A percentile compares a stretch with the other conserved stretches of the same genome.
Conservation (phyloP, 1,140 invertebrate species). For the Drosophila mojavensis region DNA sequence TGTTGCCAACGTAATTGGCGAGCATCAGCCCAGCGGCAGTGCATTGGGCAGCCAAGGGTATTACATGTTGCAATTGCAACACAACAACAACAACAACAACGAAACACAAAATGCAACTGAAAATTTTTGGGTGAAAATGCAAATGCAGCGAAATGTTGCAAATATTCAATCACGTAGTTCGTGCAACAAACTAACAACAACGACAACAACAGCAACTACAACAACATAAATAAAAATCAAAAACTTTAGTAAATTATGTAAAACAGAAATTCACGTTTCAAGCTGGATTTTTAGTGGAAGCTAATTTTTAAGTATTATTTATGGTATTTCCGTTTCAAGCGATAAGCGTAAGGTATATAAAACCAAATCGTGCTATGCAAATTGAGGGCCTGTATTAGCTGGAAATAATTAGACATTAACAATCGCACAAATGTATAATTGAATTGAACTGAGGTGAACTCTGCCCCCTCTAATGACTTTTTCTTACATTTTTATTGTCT, state of each 20-base stretch:
- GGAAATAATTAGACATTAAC: conserved; percentile 38
- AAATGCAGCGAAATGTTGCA: conserved; percentile 73
- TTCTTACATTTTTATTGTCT: conserved; percentile 9
- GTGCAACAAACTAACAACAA: conserved; percentile 63
- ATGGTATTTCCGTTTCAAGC: conserved; percentile 54
- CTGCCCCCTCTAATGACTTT: neutral
- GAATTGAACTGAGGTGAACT: conserved; percentile 27
- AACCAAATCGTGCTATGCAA: conserved; percentile 45
- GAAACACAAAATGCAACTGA: conserved; percentile 29
- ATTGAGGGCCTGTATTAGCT: conserved; percentile 23
- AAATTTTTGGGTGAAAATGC: conserved; percentile 53
- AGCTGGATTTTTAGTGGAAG: conserved; percentile 31
- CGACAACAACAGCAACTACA: neutral
- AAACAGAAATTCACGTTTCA: conserved; percentile 52
- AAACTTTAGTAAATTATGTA: conserved; percentile 81
- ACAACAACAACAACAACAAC: neutral
- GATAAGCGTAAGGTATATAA: conserved; percentile 13
- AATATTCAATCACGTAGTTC: conserved; percentile 81
- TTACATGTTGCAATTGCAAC: conserved; percentile 57
- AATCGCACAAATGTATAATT: conserved; percentile 34
- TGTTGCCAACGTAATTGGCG: conserved; percentile 69
- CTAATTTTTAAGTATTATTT: conserved; percentile 41
- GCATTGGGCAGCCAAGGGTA: conserved; percentile 65
- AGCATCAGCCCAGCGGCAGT: conserved; percentile 49
- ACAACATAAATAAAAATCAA: neutral